Evolutionary conservation across 2,113 vertebrate species (phyloP), one percentile per base, ranked within the genome.

Genomic region (Ursus arctos): DNA sequence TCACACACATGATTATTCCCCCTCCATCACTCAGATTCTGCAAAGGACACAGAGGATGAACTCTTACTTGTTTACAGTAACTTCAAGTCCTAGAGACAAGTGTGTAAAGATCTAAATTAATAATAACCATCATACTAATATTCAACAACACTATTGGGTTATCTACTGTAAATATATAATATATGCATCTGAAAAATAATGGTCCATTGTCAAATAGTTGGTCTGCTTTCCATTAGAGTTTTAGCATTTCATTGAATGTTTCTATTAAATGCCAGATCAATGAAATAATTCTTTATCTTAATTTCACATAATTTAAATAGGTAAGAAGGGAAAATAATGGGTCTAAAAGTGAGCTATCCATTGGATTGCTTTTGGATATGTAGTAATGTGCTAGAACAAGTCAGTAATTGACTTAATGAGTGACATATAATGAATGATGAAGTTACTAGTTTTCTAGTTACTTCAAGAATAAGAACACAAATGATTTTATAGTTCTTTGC

Each of bases 271-370:
- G 28, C 7, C 71, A 67, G 2, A 53, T 96, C 47, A 90, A n/a
- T 51, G 76, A 97, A 88, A 18, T 74, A 92, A n/a, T 84, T 79
- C 5, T 92, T 84, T 92, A 93, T 1, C 71, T 88, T 55, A 71
- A 81, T 22, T 67, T 11, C 7, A 57, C 28, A 28, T 43, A 61
- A 93, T 91, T 95, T 92, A 89, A 92, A 61, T 22, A 81, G 8
- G 4, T 18, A 19, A 95, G 57, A 87, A 28, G 14, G 83, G 53
- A 97, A 89, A 87, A 97, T 67, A 80, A 86, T 40, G 40, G 33
- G 31, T 57, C 40, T 87, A 31, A 92, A 89, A 89, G 2, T 87
- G 61, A 92, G 16, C 36, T 69, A 33, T 33, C n/a, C 31, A 47
- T 67, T 94, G 21, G 6, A 59, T 86, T 94, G 8, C 43, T 93